Conservation (phyloP, 1,140 invertebrate species). For the Leptestheria dahalacensis region DNA sequence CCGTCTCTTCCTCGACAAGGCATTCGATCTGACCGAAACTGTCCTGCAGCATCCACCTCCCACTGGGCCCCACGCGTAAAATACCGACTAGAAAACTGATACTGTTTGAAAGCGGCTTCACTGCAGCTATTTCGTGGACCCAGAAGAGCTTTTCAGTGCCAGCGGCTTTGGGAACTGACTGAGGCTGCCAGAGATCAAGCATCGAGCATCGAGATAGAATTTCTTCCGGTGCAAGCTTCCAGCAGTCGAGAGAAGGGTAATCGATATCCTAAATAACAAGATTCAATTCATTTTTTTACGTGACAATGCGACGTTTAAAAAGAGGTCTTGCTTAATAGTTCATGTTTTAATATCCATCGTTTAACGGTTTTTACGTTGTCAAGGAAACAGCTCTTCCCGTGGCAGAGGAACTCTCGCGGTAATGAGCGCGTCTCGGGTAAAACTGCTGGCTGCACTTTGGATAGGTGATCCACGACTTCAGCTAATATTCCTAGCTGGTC, state of each 20-base stretch:
- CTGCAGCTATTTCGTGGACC: not conserved
- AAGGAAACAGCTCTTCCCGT: not conserved
- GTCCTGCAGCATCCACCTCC: slow-evolving; percentile 6
- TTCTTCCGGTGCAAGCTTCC: not conserved
- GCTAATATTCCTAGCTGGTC: not conserved
- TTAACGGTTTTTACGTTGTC: not conserved
- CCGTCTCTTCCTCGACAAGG: not conserved
- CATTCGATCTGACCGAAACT: not conserved
- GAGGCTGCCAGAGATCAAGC: not conserved
- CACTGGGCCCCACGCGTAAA: not conserved
- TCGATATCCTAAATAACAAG: not conserved
- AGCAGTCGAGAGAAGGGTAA: not conserved
- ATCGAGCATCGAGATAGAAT: not conserved
- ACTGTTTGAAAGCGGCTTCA: not conserved
- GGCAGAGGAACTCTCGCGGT: slow-evolving; percentile 8
- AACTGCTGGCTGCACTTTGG: not conserved
- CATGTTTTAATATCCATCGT: no score
- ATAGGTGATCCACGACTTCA: not conserved
- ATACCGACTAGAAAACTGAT: slow-evolving; percentile 1
- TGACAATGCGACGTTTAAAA: no score
- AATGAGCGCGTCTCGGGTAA: not conserved
- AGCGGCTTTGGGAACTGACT: not conserved
- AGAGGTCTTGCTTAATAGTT: no score
- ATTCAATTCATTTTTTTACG: no score
- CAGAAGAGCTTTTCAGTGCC: not conserved